Percentiles rank a stretch among this genome's conserved stretches.
phyloP scores from a whole-genome alignment of 2,888 invertebrate genomes.

The Athripsodes cinereus region DNA sequence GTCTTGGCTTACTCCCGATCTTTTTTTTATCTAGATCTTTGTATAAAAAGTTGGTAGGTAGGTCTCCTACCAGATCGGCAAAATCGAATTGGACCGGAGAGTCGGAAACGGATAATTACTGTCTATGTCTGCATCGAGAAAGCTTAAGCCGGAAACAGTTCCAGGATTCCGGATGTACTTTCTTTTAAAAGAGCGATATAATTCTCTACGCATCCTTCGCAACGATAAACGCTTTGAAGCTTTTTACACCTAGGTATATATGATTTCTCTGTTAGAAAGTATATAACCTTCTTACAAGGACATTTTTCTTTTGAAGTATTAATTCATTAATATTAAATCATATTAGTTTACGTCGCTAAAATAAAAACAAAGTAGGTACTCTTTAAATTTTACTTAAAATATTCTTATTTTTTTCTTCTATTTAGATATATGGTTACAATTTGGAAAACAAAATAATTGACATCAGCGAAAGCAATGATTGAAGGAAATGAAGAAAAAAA shows the following conservation, averaged over 20 bases:
- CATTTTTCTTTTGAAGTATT: too few species aligned
- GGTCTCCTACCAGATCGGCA: constrained; percentile 7
- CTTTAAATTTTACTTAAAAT: too few species aligned
- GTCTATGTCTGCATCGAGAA: constrained; percentile 13
- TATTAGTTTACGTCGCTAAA: too few species aligned
- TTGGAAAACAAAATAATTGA: too few species aligned
- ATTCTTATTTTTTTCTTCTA: too few species aligned
- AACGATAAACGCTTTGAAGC: neutral
- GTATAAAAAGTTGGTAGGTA: neutral
- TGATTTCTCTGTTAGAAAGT: too few species aligned
- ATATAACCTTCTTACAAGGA: too few species aligned
- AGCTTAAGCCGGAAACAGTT: constrained; percentile 19
- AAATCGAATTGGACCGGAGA: constrained; percentile 11
- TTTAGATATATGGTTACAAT: too few species aligned
- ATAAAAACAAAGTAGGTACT: too few species aligned
- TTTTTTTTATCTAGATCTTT: neutral
- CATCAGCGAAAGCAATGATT: too few species aligned
- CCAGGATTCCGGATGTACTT: constrained; percentile 20
- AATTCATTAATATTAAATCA: too few species aligned
- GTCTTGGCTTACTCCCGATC: neutral
- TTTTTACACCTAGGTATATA: neutral
- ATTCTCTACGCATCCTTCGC: constrained; percentile 9
- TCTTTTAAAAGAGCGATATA: constrained; percentile 14
- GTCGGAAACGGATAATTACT: constrained; percentile 27
- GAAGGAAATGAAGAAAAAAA: too few species aligned